phyloP scores from a whole-genome alignment of 2,113 vertebrate genomes.

The Eira barbara region DNA sequence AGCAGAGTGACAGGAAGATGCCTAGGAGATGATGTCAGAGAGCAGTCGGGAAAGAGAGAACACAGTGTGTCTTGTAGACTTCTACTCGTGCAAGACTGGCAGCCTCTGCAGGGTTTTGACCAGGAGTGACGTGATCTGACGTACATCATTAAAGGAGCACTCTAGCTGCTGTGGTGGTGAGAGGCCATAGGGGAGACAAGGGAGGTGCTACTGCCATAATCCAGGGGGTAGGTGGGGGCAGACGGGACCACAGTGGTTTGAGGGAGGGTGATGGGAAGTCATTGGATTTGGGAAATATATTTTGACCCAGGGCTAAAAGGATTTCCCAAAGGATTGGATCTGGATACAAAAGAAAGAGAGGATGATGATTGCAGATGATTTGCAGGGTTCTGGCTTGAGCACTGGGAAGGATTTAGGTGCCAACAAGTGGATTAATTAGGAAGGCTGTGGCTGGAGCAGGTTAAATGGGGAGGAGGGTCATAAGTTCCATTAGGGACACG shows the following conservation, averaged over 20 bases:
- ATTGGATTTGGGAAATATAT: neutral
- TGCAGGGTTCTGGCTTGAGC: neutral
- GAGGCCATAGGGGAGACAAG: neutral
- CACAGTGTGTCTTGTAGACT: neutral
- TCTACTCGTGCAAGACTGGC: neutral
- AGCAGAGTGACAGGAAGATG: neutral
- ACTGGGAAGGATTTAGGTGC: neutral
- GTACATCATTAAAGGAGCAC: neutral
- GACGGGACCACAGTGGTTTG: neutral
- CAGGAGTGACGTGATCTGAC: neutral
- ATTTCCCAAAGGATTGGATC: conserved; percentile 6
- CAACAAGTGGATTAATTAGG: neutral
- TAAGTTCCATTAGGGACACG: neutral
- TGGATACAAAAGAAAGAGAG: neutral
- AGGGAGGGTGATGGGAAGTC: neutral
- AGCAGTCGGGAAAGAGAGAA: neutral
- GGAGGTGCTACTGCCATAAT: neutral
- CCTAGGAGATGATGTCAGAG: neutral
- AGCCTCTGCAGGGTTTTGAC: neutral
- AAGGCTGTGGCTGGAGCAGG: neutral
- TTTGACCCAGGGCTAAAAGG: neutral
- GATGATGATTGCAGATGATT: neutral
- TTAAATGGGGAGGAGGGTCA: neutral
- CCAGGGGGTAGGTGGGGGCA: neutral
- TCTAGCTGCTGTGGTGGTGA: neutral